Conservation (phyloP, 2,888 invertebrate genomes). For the Microdon myrmicae region DNA sequence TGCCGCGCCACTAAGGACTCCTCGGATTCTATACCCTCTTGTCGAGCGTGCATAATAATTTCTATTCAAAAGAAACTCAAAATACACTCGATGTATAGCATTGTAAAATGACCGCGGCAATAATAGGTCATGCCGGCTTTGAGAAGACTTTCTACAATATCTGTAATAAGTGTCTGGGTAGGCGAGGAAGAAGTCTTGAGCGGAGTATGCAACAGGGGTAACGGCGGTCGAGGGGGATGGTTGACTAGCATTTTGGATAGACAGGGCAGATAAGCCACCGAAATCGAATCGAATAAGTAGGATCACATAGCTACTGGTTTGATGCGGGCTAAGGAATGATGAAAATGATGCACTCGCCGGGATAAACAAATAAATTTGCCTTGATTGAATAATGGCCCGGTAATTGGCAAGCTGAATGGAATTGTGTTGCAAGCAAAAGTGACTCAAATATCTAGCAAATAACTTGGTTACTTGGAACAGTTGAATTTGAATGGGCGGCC, state of each 20-base stretch:
- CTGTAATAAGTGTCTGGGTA: background rate
- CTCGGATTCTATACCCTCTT: constrained; percentile 11
- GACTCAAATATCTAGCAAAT: constrained; percentile 56
- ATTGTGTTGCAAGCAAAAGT: constrained; percentile 68
- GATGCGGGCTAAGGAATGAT: constrained; percentile 48
- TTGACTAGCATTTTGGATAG: constrained; percentile 21
- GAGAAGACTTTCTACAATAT: constrained; percentile 15
- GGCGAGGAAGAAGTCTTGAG: too few relatives aligned
- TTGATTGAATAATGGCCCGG: constrained; percentile 67
- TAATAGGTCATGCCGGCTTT: constrained; percentile 34
- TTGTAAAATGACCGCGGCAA: constrained; percentile 49
- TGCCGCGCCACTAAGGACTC: constrained; percentile 5
- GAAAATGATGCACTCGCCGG: constrained; percentile 53
- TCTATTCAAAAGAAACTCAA: constrained; percentile 43
- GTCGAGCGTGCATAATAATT: constrained; percentile 47
- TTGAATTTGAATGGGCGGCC: constrained; percentile 11
- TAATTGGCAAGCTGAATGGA: constrained; percentile 68
- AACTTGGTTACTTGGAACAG: constrained; percentile 40
- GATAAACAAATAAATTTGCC: constrained; percentile 68
- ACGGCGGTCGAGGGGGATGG: too few relatives aligned
- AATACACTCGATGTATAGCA: constrained; percentile 47
- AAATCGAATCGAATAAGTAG: constrained; percentile 34
- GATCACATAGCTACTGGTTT: constrained; percentile 38
- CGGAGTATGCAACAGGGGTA: too few relatives aligned
- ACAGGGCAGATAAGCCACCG: constrained; percentile 31